A percentile compares a stretch with the other conserved stretches of the same genome.
These are phyloP conservation scores for Cataglyphis rosenhaueri DNA, from an alignment of 2,888 invertebrate genomes.

Conservation along the genomic window DNA sequence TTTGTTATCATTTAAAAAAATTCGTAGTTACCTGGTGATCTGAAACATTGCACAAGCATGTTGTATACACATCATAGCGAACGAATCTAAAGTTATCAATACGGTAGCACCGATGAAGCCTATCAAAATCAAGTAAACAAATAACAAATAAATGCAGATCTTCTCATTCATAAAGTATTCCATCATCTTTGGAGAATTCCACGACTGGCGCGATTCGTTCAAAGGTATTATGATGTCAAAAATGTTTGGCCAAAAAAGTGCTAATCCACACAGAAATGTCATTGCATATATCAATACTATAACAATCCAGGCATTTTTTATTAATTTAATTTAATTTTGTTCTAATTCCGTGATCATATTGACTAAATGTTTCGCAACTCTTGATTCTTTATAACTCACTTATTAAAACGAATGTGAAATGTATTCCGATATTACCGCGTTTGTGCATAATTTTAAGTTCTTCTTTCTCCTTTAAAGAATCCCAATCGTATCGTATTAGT, in stretches of 20 bases:
- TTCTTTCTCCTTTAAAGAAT: slow-evolving; percentile 19
- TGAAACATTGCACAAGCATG: slow-evolving; percentile 34
- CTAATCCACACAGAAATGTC: background rate
- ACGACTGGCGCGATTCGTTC: slow-evolving; percentile 17
- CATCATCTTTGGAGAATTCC: background rate
- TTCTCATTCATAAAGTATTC: slow-evolving; percentile 14
- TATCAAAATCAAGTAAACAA: background rate
- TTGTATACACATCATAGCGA: background rate
- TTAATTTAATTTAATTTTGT: background rate
- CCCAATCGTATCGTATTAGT: background rate
- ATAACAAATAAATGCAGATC: background rate
- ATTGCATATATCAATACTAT: background rate
- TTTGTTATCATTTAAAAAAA: background rate
- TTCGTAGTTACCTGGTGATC: slow-evolving; percentile 24
- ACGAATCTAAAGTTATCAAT: background rate
- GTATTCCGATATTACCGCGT: background rate
- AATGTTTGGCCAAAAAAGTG: slow-evolving; percentile 3
- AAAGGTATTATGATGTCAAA: slow-evolving; percentile 27
- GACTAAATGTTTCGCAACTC: background rate
- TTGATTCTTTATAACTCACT: slow-evolving; percentile 18
- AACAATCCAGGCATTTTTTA: background rate
- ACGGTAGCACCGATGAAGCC: background rate
- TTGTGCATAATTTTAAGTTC: slow-evolving; percentile 28
- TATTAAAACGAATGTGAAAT: background rate
- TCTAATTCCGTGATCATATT: background rate